Base-by-base conservation (phyloP, 1,140 invertebrate species). In the Aphelinus atriplicis region DNA sequence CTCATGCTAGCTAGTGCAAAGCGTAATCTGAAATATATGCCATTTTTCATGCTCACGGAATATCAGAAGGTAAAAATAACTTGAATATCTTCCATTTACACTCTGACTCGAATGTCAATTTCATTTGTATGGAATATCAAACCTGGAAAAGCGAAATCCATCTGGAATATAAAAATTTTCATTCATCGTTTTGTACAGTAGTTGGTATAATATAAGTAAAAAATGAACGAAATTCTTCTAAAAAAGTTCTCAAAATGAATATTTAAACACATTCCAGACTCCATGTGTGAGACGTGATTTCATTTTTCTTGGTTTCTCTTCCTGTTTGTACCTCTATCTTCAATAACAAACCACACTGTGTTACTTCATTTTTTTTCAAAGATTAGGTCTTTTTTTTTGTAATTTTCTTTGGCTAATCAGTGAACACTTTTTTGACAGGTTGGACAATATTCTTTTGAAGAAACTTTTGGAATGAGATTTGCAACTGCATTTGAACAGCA, bases 11-110 rank as follows among this genome's bases (percentile, higher is more conserved):
- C 95, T 51, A 97, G 96, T 85, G 98, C 98, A 53, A 99, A 99
- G 88, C 90, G 93, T 76, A 99, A 99, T 90, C 90, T 99, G 50
- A 92, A 94, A 75, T 93, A 94, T 64, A 97, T 99, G 95, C 94
- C 97, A 50, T 99, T 97, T 84, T 99, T 99, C 88, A 98, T 98
- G 73, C 90, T 99, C 66, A 98, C 97, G 43, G 98, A 99, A 88
- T 93, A 94, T 87, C 98, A 98, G 88, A 94, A 94, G 90, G 94
- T 95, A 82, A 83, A 67, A 74, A 64, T 26, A 26, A 26, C 26
- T 26, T 26, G 26, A 26, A 26, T 26, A 26, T 26, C 26, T 26
- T 26, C 26, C 26, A 26, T 26, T 26, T 26, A 26, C 26, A 26
- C 26, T 26, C 26, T 26, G 26, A 26, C 0, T 26, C 26, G 26